phyloP scores from a whole-genome alignment of 2,113 vertebrate genomes.

The Nannospalax galili region DNA sequence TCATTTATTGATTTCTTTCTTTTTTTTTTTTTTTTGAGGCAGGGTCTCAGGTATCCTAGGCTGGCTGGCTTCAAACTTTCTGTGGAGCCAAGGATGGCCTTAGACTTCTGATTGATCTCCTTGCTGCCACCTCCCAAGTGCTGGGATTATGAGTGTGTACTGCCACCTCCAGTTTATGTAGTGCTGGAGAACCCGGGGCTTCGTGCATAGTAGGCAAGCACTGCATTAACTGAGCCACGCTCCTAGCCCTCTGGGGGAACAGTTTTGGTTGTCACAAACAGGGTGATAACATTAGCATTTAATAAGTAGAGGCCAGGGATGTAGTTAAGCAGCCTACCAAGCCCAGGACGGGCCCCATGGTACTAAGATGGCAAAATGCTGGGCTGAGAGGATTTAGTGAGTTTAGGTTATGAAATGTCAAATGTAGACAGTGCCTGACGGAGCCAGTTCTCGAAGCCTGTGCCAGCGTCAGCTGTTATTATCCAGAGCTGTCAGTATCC shows the following conservation, averaged over 20 bases:
- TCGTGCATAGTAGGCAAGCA: background rate
- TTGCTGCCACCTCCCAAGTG: background rate
- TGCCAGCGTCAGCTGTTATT: accelerated
- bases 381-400: background rate
- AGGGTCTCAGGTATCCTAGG: background rate
- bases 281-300: background rate
- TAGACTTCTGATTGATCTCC: background rate
- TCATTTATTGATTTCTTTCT: no score
- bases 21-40: no score
- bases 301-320: background rate
- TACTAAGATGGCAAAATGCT: no score
- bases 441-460: background rate
- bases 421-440: background rate
- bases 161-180: background rate
- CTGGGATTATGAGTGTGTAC: background rate
- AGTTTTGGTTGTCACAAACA: background rate
- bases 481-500: accelerated
- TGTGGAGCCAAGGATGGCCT: background rate
- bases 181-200: background rate
- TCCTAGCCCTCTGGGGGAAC: background rate
- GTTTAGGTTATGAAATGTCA: background rate
- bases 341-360: background rate
- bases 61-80: background rate
- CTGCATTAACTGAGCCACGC: no score
- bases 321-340: accelerated